phyloP scores from a whole-genome alignment of 2,888 invertebrate species.

The Troides aeacus region DNA sequence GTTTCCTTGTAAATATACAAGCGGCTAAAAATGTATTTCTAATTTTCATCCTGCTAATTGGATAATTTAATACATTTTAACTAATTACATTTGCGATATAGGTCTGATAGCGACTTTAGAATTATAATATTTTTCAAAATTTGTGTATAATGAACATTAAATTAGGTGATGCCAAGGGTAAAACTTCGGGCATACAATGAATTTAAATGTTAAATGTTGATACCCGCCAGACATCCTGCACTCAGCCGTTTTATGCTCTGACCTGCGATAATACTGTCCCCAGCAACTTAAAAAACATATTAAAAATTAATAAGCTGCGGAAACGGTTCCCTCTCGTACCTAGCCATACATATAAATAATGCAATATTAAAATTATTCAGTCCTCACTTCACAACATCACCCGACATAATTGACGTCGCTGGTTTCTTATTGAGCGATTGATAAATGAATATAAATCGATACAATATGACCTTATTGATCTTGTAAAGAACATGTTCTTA shows the following conservation, averaged over 20 bases:
- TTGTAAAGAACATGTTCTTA: no score
- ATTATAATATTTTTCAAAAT: neutral
- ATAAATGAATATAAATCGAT: no score
- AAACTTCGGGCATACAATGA: slow-evolving; percentile 3
- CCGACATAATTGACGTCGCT: neutral
- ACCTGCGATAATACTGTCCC: slow-evolving; percentile 11
- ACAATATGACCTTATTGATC: no score
- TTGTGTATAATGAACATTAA: neutral
- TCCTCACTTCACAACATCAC: neutral
- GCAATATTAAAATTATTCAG: neutral
- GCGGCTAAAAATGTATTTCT: no score
- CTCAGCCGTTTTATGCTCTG: slow-evolving; percentile 1
- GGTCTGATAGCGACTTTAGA: no score
- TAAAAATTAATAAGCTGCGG: slow-evolving; percentile 6
- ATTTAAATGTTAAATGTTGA: slow-evolving; percentile 5
- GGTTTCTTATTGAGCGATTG: no score
- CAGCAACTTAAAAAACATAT: slow-evolving; percentile 11
- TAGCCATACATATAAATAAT: neutral
- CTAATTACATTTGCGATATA: no score
- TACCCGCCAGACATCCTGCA: slow-evolving; percentile 13
- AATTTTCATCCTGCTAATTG: no score
- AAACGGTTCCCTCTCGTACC: slow-evolving; percentile 1
- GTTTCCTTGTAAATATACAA: no score
- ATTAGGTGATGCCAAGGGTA: neutral
- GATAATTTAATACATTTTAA: no score